phyloP scores from a whole-genome alignment of 1,140 invertebrate genomes.

The Drosophila biarmipes region DNA sequence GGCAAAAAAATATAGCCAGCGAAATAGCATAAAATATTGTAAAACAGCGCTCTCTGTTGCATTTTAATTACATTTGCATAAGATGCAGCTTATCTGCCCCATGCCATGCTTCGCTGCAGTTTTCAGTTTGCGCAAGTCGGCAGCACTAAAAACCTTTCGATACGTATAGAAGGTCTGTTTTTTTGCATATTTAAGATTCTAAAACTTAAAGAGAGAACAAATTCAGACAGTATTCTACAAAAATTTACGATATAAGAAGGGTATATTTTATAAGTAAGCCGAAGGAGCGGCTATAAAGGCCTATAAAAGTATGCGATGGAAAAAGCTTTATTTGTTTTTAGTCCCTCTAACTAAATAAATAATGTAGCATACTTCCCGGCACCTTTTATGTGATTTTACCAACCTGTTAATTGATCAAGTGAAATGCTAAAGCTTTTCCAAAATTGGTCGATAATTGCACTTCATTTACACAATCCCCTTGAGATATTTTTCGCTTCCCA shows the following conservation, averaged over 20 bases:
- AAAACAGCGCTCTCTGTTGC: slow-evolving; percentile 61
- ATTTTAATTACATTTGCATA: slow-evolving; percentile 67
- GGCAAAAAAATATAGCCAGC: slow-evolving; percentile 24
- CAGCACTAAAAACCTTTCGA: slow-evolving; percentile 34
- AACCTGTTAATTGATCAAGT: too few species aligned
- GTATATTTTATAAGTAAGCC: too few species aligned
- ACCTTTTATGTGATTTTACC: too few species aligned
- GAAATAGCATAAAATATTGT: slow-evolving; percentile 62
- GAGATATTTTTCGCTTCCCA: background rate
- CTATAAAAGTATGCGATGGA: too few species aligned
- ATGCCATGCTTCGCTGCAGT: slow-evolving; percentile 36
- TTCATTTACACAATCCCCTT: background rate
- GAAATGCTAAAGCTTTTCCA: too few species aligned
- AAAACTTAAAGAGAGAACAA: slow-evolving; percentile 2
- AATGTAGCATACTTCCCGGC: too few species aligned
- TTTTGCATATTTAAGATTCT: slow-evolving; percentile 21
- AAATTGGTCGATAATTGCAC: too few species aligned
- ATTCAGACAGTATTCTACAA: too few species aligned
- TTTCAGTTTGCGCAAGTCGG: slow-evolving; percentile 17
- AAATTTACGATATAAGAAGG: too few species aligned
- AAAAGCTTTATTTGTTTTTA: too few species aligned
- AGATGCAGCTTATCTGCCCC: slow-evolving; percentile 62
- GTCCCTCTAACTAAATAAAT: too few species aligned
- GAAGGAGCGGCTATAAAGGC: too few species aligned
- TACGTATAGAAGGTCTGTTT: slow-evolving; percentile 12